These are phyloP conservation scores for Aramus guarauna DNA, from an alignment of 2,113 vertebrate genomes.

Conservation along the genomic window DNA sequence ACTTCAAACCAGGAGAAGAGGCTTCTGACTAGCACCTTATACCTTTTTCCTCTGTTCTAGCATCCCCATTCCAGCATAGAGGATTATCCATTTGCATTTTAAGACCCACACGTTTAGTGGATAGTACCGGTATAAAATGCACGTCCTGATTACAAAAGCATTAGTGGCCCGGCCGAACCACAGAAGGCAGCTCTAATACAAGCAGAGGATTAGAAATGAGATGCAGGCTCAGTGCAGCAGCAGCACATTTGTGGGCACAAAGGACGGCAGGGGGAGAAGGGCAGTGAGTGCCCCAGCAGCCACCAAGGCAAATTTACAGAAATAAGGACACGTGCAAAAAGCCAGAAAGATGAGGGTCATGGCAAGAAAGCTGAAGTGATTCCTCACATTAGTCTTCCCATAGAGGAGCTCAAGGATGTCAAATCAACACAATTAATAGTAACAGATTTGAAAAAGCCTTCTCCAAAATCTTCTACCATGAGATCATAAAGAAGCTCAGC, in stretches of 20 bases:
- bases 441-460: background rate
- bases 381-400: background rate
- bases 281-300: background rate
- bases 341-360: background rate
- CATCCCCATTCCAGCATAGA: background rate
- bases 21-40: background rate
- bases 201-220: background rate
- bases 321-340: background rate
- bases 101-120: background rate
- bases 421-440: background rate
- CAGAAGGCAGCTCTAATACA: background rate
- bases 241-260: background rate
- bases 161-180: background rate
- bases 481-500: background rate
- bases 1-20: background rate
- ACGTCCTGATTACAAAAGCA: background rate
- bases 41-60: background rate
- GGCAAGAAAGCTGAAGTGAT: background rate
- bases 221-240: background rate
- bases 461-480: background rate
- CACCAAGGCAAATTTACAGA: background rate
- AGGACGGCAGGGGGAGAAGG: background rate
- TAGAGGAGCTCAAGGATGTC: background rate
- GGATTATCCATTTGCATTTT: background rate
- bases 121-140: background rate